Evolutionary conservation across 2,113 vertebrate species (phyloP).

Genomic region (Mungos mungo): DNA sequence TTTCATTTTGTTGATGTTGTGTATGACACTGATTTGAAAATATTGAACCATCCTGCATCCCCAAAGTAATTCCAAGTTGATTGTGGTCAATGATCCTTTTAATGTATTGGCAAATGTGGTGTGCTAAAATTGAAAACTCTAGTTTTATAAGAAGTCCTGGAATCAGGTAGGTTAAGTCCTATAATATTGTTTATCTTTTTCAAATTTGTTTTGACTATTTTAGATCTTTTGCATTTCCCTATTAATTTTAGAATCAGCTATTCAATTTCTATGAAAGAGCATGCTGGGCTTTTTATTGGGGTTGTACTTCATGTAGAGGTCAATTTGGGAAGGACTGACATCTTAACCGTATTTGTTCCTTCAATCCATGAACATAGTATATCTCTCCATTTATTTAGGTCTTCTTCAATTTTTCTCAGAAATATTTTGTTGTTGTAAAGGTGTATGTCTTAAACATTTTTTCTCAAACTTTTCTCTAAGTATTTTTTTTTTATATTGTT

Average conservation of each 20-base stretch:
- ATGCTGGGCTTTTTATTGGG: background rate
- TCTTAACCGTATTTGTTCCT: background rate
- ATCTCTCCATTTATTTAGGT: background rate
- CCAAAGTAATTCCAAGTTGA: background rate
- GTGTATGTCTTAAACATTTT: background rate
- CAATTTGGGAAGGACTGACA: background rate
- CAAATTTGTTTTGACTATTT: background rate
- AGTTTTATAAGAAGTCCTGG: too few species aligned
- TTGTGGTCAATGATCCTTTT: background rate
- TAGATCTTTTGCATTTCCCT: background rate
- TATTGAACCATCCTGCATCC: background rate
- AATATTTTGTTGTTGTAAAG: background rate
- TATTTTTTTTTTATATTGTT: background rate
- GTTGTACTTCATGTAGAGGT: background rate
- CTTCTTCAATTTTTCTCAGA: background rate
- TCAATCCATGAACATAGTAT: background rate
- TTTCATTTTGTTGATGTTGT: background rate
- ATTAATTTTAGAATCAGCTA: constrained; percentile 1
- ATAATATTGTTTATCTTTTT: too few species aligned
- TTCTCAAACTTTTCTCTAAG: background rate
- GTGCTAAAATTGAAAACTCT: too few species aligned
- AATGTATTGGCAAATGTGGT: background rate
- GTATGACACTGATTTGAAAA: background rate
- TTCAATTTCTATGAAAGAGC: background rate
- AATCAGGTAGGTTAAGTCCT: too few species aligned